phyloP scores from a whole-genome alignment of 2,113 vertebrate species.

The Crotalus horridus region DNA sequence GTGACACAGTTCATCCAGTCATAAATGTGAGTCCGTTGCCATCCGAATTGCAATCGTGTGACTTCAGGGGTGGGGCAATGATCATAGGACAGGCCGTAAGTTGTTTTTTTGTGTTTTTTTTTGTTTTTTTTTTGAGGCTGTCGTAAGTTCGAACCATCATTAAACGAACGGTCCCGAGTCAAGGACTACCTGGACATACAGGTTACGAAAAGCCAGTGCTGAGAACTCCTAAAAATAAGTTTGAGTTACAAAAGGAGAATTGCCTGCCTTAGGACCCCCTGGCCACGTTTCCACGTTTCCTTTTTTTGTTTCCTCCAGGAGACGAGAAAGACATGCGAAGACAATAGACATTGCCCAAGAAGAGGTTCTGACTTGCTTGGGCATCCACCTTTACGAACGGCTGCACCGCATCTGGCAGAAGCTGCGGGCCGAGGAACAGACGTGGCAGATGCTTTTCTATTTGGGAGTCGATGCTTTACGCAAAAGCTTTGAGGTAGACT shows the following conservation, averaged over 20 bases:
- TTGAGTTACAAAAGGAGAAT: neutral
- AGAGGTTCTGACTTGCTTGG: slow-evolving; percentile 95
- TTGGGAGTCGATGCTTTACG: slow-evolving; percentile 91
- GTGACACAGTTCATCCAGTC: neutral
- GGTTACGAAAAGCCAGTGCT: neutral
- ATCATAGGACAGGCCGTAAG: neutral
- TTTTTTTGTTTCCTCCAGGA: slow-evolving; percentile 63
- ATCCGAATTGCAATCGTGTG: neutral
- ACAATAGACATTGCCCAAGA: slow-evolving; percentile 98
- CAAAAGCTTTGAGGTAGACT: slow-evolving; percentile 89
- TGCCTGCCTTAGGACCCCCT: neutral
- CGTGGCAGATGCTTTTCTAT: slow-evolving; percentile 96
- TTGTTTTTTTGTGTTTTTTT: neutral
- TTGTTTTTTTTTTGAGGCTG: neutral
- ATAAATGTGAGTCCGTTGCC: neutral
- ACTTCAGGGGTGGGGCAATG: neutral
- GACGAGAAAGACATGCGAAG: slow-evolving; percentile 94
- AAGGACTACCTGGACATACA: neutral
- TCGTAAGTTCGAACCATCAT: neutral
- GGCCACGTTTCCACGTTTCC: neutral
- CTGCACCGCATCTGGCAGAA: slow-evolving; percentile 97
- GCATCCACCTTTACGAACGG: slow-evolving; percentile 94
- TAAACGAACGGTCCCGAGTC: neutral
- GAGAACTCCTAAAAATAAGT: neutral
- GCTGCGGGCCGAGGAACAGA: slow-evolving; percentile 92